Evolutionary conservation across 92 coral and sea anemone species (phyloP), one percentile per base, ranked within the genome.

Genomic region (Nematostella vectensis): DNA sequence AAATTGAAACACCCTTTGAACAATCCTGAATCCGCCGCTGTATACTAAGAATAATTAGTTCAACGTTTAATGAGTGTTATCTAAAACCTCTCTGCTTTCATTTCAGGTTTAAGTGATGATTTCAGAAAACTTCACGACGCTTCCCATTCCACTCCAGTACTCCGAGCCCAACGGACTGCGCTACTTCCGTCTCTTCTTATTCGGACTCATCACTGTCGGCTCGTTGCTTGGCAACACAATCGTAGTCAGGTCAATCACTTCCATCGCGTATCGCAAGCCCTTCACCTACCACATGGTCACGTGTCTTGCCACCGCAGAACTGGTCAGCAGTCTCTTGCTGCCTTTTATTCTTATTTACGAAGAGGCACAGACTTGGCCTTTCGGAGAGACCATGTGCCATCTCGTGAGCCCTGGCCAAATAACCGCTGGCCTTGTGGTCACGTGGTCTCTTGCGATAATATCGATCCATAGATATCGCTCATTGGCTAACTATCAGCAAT

Each of bases 241-340:
- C 17, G 65, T 78, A 2, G 63, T 61, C 47, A 63, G 65, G 31
- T 68, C 84, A 0, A 58, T 78, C 0, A 16, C 54, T 29, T 18
- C 22, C 40, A 64, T 53, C 8, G 69, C 72, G 17, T 27, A 3
- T 47, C 68, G 59, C 25, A 78, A 65, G 33, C 84, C 84, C 3
- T 39, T 78, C 37, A 70, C 79, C 15, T 78, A 78, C 42, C 37
- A 64, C 52, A 61, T 78, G 47, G 84, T 78, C 2, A 58, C 79
- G 15, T 64, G 60, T 55, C 48, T 78, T 61, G 79, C 84, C 21
- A 25, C 54, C 25, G 84, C 84, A 15, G 84, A 78, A 58, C 57
- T 78, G 23, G 4, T 65, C 20, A 58, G 51, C 10, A 57, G 61
- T 16, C 27, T 78, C 1, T 53, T 63, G 10, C 63, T 78, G 28